Percentiles rank a stretch among this genome's conserved stretches.
Conservation (phyloP, 2,113 vertebrate genomes). For the Rhabdornis inornatus region DNA sequence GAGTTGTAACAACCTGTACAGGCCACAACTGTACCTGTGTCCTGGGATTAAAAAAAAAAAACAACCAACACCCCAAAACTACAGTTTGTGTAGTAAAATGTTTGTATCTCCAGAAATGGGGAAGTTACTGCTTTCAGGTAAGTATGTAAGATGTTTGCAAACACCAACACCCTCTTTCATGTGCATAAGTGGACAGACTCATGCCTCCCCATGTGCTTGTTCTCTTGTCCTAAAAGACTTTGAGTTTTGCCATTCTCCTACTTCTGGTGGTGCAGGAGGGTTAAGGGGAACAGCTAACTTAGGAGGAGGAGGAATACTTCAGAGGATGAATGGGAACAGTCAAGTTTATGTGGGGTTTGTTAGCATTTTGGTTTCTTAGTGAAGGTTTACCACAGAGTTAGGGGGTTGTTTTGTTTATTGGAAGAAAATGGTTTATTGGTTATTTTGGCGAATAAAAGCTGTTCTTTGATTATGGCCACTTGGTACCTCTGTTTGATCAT, state of each 20-base stretch:
- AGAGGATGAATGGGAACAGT: background rate
- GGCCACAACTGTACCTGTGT: background rate
- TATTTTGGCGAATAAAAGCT: slow-evolving; percentile 55
- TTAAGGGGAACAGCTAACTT: background rate
- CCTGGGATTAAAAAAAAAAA: background rate
- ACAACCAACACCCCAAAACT: background rate
- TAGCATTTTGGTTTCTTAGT: background rate
- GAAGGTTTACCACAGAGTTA: background rate
- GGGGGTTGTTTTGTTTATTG: background rate
- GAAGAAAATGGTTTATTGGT: slow-evolving; percentile 21
- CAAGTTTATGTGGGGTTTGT: background rate
- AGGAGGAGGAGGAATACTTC: background rate
- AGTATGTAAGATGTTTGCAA: background rate
- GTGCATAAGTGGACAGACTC: background rate
- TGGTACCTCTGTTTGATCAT: background rate
- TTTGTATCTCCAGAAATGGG: background rate
- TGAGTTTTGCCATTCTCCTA: background rate
- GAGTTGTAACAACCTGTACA: background rate
- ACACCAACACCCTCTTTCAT: background rate
- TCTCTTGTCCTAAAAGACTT: background rate
- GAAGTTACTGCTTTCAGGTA: background rate
- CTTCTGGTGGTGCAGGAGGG: background rate
- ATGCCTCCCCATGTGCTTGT: background rate
- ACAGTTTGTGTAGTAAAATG: background rate
- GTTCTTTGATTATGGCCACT: background rate